phyloP scores from a whole-genome alignment of 1,140 invertebrate species.

The Papilio helenus region DNA sequence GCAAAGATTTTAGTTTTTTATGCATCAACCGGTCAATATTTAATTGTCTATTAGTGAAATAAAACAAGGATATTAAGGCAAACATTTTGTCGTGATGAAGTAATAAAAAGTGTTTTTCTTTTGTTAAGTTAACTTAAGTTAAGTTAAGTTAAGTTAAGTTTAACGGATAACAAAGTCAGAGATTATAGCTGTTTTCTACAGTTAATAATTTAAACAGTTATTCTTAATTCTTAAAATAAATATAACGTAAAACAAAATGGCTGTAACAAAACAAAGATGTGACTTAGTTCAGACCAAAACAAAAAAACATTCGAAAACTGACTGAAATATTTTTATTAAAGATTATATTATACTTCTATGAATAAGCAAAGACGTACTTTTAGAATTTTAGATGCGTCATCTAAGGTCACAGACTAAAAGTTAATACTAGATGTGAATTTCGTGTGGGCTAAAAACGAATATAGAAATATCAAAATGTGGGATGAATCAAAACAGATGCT shows the following conservation, averaged over 20 bases:
- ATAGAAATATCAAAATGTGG: conserved; percentile 9
- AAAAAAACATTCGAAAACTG: too few relatives aligned
- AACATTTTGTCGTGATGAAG: background rate
- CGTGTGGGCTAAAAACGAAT: background rate
- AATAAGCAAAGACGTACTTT: background rate
- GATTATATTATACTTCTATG: background rate
- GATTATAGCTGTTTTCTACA: background rate
- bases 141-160: too few relatives aligned
- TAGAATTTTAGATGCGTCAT: background rate
- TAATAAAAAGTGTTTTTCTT: background rate
- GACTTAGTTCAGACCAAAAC: too few relatives aligned
- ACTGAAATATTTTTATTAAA: background rate
- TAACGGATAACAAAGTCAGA: background rate
- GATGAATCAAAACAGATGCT: background rate
- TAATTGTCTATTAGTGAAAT: conserved; percentile 8
- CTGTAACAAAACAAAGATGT: too few relatives aligned
- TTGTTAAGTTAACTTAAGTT: background rate
- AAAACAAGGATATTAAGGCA: background rate
- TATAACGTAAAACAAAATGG: too few relatives aligned
- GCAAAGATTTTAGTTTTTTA: conserved; percentile 1
- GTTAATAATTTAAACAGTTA: background rate
- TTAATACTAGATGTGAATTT: background rate
- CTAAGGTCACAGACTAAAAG: background rate
- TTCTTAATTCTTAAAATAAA: background rate
- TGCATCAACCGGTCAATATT: background rate